These are phyloP conservation scores for Sylvia borin DNA, from an alignment of 2,797 vertebrate genomes.

Conservation along the genomic window DNA sequence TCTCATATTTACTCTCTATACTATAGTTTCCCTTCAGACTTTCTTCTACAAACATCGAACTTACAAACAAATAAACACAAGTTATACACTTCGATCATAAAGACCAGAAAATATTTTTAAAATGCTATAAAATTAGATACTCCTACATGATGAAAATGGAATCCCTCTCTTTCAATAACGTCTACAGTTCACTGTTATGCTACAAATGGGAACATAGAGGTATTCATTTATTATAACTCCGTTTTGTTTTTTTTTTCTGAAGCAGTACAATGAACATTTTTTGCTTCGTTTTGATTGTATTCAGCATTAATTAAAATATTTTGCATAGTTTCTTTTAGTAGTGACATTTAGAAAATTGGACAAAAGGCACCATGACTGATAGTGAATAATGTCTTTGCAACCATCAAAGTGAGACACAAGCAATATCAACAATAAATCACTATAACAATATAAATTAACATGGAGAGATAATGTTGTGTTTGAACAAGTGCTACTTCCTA, in stretches of 20 bases:
- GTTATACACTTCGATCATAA: neutral
- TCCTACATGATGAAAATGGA: constrained; percentile 7
- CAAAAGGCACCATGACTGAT: neutral
- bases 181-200: neutral
- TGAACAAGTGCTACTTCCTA: neutral
- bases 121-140: neutral
- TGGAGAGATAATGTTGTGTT: neutral
- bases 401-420: constrained; percentile 51
- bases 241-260: neutral
- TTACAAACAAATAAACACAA: neutral
- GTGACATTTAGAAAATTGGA: constrained; percentile 39
- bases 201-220: constrained; percentile 15
- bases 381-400: constrained; percentile 28
- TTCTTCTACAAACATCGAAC: neutral
- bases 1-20: neutral
- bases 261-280: constrained; percentile 28
- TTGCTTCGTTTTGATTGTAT: constrained; percentile 21
- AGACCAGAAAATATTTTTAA: neutral
- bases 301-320: constrained; percentile 66
- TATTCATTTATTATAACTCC: constrained; percentile 3
- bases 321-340: constrained; percentile 46
- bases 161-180: constrained; percentile 28
- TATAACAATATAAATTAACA: constrained; percentile 55
- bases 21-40: neutral
- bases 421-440: constrained; percentile 15